Conservation (phyloP, 2,888 invertebrate genomes). For the Bibio marci region DNA sequence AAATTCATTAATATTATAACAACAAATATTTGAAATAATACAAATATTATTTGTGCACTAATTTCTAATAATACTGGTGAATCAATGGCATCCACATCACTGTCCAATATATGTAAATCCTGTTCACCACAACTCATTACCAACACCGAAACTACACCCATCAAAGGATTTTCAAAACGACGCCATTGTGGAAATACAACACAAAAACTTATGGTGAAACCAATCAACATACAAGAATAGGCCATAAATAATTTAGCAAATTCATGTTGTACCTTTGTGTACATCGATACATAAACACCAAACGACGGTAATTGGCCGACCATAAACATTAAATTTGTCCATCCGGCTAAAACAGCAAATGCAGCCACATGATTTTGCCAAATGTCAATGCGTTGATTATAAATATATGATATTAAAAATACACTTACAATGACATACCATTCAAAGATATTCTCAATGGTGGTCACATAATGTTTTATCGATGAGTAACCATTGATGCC, state of each 20-base stretch:
- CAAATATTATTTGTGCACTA: constrained; percentile 67
- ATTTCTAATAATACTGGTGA: constrained; percentile 60
- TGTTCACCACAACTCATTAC: constrained; percentile 84
- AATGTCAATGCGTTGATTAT: constrained; percentile 55
- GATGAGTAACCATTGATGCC: constrained; percentile 69
- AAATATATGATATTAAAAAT: constrained; percentile 66
- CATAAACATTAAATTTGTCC: constrained; percentile 81
- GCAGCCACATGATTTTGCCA: constrained; percentile 82
- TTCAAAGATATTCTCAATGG: constrained; percentile 72
- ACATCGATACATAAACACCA: constrained; percentile 83
- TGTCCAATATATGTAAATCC: constrained; percentile 56
- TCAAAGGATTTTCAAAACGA: constrained; percentile 67
- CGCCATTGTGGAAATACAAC: constrained; percentile 72
- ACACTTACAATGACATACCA: constrained; percentile 77
- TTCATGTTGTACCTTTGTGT: constrained; percentile 72
- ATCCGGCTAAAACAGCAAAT: constrained; percentile 67
- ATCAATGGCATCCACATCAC: constrained; percentile 59
- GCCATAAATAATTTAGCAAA: constrained; percentile 71
- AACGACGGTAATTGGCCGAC: constrained; percentile 76
- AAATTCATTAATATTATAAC: constrained; percentile 76
- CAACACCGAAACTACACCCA: constrained; percentile 66
- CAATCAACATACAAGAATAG: constrained; percentile 68
- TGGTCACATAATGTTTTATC: constrained; percentile 60
- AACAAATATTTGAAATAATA: constrained; percentile 63
- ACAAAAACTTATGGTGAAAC: constrained; percentile 76